Evolutionary conservation across 2,113 vertebrate genomes (phyloP), one percentile per base, ranked within the genome.

Genomic region (Prochilodus magdalenae): DNA sequence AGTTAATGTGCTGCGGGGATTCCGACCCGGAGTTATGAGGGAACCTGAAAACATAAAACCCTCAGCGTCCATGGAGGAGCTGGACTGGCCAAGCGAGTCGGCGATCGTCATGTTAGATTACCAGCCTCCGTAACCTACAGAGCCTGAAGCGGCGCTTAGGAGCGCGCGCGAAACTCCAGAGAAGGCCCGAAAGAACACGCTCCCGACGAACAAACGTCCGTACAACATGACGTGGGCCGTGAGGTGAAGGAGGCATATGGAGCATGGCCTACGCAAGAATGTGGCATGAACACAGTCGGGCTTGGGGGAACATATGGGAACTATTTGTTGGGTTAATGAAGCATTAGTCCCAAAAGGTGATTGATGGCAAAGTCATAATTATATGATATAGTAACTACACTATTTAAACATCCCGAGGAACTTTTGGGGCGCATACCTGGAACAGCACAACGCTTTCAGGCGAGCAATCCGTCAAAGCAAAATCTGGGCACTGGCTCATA

Each of bases 251-350:
- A 65, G 59, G 57, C 73, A 44, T 75, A 76, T 75, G 75, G 59
- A 27, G 66, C 33, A 33, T 29, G 26, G 62, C 65, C 22, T 3
- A 80, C 29, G 24, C 49, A 30, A 44, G 75, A 33, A 73, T 74
- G 66, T 81, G 73, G 73, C 75, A 26, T 71, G 63, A 66, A 80
- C 55, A 55, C 66, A 49, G 65, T 36, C 29, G 59, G 77, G 60
- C 57, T 55, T 62, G 79, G 51, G 74, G 77, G 36, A 83, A 80
- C 88, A 89, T 89, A 75, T 89, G 88, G 86, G 79, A 89, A 65
- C 86, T 85, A 87, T 89, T 89, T 87, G 83, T 84, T 75, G 80
- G 75, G 81, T 89, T 89, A 89, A 89, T 86, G 88, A 87, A 84
- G 88, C 88, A 89, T 87, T 79, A 81, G 85, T 72, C 79, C 83